Evolutionary conservation across 2,113 vertebrate species (phyloP), one percentile per base, ranked within the genome.

Genomic region (Leptocoma aspasia): DNA sequence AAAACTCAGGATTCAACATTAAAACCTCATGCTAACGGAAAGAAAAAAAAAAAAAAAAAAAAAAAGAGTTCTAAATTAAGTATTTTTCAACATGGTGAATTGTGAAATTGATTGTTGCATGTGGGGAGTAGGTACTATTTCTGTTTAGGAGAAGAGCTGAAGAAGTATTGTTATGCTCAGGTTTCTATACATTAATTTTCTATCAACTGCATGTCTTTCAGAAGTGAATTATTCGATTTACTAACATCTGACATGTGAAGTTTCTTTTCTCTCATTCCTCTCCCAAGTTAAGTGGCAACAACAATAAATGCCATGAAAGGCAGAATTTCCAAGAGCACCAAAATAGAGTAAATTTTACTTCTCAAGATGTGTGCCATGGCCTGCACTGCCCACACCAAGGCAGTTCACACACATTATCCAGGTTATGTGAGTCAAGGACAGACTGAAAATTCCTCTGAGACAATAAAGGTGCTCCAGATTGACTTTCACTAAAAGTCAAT

Each of bases 371-470:
- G 13, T 61, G 28, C 31, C 68, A 7, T 20, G 24, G n/a, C 8
- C 54, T 70, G 26, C 6, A 1, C 17, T 15, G 23, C 41, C 21
- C 79, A 39, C 9, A 27, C 20, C 11, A 35, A 27, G 27, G 60
- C 23, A 28, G 15, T 5, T 54, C 47, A 27, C 18, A 66, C 26
- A 22, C 1, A 2, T 52, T 23, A 47, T 11, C 15, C 26, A 59
- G 23, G 18, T 50, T 28, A 7, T 22, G 9, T 0, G 1, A 37
- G 8, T 59, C 42, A 50, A 73, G 47, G 33, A 59, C 10, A n/a
- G 5, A 3, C 19, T 44, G 35, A 56, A 76, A 42, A 52, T 41
- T 47, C 56, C 27, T 60, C 49, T 60, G n/a, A 23, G 28, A 15
- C 56, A 47, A 33, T 15, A 42, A 41, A 57, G 23, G 8, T 47